phyloP scores from a whole-genome alignment of 2,797 vertebrate genomes.

The Leptatherina wallacei region DNA sequence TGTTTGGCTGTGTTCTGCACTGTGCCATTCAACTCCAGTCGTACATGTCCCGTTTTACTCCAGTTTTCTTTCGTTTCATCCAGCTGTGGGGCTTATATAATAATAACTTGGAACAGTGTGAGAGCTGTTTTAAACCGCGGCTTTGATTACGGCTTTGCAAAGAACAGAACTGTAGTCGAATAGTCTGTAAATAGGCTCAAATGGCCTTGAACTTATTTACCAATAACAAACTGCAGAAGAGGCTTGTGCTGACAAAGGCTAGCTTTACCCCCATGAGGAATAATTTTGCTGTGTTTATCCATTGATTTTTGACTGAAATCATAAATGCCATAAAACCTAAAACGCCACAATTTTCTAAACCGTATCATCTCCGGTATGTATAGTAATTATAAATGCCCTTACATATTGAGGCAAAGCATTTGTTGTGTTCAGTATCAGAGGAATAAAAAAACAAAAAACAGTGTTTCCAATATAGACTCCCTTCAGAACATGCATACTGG shows the following conservation, averaged over 20 bases:
- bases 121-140: conserved; percentile 41
- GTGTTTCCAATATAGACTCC: neutral
- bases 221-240: conserved; percentile 34
- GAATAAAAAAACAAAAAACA: neutral
- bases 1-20: conserved; percentile 21
- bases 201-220: conserved; percentile 42
- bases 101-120: conserved; percentile 28
- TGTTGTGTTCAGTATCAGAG: neutral
- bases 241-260: conserved; percentile 10
- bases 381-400: conserved; percentile 13
- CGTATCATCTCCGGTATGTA: conserved; percentile 6
- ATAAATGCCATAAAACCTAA: neutral
- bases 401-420: neutral
- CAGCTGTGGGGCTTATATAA: conserved; percentile 14
- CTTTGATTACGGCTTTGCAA: conserved; percentile 40
- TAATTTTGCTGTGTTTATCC: conserved; percentile 14
- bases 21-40: conserved; percentile 21
- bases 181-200: conserved; percentile 42
- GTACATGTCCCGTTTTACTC: conserved; percentile 29
- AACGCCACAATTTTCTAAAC: neutral
- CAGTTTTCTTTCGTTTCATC: conserved; percentile 28
- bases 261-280: conserved; percentile 16
- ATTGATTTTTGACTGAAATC: conserved; percentile 8
- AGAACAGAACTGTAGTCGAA: conserved; percentile 23
- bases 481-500: no score